These are phyloP conservation scores for Globia sparganii DNA, from an alignment of 2,888 invertebrate species.

Conservation along the genomic window DNA sequence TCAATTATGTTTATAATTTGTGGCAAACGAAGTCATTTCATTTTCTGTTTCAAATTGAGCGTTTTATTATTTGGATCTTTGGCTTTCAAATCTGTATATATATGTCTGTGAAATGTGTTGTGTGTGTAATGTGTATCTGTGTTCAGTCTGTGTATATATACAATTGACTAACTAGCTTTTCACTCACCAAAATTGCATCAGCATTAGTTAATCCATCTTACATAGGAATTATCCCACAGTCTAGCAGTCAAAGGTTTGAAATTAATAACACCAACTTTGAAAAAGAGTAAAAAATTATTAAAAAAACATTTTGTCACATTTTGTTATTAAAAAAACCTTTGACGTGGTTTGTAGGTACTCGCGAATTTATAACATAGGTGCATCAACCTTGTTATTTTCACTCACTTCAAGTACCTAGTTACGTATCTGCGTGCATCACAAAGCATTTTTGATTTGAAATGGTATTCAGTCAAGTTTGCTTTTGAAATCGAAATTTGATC, in stretches of 20 bases:
- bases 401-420: neutral
- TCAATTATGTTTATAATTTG: neutral
- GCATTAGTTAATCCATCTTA: neutral
- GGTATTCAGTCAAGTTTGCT: neutral
- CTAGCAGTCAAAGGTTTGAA: neutral
- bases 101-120: neutral
- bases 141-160: neutral
- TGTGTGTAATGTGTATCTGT: neutral
- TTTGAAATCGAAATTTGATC: neutral
- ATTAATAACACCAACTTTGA: neutral
- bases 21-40: neutral
- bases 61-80: neutral
- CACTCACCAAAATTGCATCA: neutral
- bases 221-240: neutral
- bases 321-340: slow-evolving; percentile 2
- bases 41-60: neutral
- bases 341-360: neutral
- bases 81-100: neutral
- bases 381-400: neutral
- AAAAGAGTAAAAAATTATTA: neutral
- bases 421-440: neutral
- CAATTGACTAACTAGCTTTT: neutral
- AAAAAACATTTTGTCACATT: neutral
- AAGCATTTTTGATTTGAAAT: slow-evolving; percentile 18
- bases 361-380: slow-evolving; percentile 4